Base-by-base conservation (phyloP, 2,797 vertebrate species). In the Danio tinwini region DNA sequence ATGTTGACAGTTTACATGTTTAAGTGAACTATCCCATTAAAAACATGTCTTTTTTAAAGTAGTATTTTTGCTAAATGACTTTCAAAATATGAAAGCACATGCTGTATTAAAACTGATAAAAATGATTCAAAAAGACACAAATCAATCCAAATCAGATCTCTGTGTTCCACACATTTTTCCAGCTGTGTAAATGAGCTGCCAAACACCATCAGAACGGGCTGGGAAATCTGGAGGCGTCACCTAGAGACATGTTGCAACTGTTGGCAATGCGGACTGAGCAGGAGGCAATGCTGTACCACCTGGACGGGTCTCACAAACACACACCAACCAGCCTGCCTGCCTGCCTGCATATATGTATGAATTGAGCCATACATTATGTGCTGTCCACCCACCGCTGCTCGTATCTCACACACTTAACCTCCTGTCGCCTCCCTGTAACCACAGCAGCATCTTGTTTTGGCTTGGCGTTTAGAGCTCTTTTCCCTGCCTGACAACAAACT, bases 211-310 rank as follows among this genome's bases (percentile, higher is more conserved):
- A 67, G 86, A 39, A 79, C 49, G 76, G 77, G 29, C 76, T 92
- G 91, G 90, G 90, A 92, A 92, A 91, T 37, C 81, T 58, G 90
- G 88, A 86, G 90, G 90, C 17, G 89, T 90, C 50, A 69, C 88
- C 87, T 82, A 74, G 87, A 85, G 88, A 88, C 83, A 72, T 63
- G 80, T 76, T 53, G 76, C 81, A 80, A 88, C 80, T 81, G 78
- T 87, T 88, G 87, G 84, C 87, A 71, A 56, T 59, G 82, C 5
- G 52, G 74, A 37, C 61, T 21, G 11, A 76, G 7, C 17, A 3
- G n/a, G 21, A 63, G 70, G 68, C 65, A 63, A 71, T 72, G 19
- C 47, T 61, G 19, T 40, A 44, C 75, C 80, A 85, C 71, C 68
- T 81, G 80, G 68, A 61, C 19, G 16, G 19, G 21, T 17, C 58